Evolutionary conservation across 2,797 vertebrate genomes (phyloP), one percentile per base, ranked within the genome.

Genomic region (Gadopsis bispinosus): DNA sequence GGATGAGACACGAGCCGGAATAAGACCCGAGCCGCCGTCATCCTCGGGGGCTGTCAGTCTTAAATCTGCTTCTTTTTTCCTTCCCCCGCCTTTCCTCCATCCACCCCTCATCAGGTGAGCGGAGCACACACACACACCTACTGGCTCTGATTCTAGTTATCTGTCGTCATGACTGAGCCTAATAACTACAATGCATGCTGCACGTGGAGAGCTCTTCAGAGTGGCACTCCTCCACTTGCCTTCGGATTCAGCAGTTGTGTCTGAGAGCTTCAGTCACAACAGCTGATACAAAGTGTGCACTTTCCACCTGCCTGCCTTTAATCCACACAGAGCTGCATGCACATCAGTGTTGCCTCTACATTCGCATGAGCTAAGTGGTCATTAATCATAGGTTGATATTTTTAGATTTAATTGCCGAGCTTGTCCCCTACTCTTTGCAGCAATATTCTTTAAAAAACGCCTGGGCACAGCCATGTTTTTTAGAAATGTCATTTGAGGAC

Each of bases 321-420:
- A 85, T 51, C 58, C 56, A 45, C 69, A 61, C 65, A 3, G 67
- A 35, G 73, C 79, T 47, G 51, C 10, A 14, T 20, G 58, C 69
- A 62, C 80, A 56, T 85, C 84, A 77, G 53, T 81, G 65, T 47
- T 73, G 67, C 68, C 77, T 72, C 69, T n/a, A 69, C 11, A 14
- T 70, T 26, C 80, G 89, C 87, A 85, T 81, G 79, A 83, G 64
- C 89, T 85, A 89, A 88, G 88, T 81, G 87, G 75, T 84, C 90
- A 91, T 93, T 93, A 91, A 90, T 93, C 92, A 90, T 54, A 12
- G 19, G 55, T 86, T 90, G 87, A 84, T 91, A 91, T 91, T 92
- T 93, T 91, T 91, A 89, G 84, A 90, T 89, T 83, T 89, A 90
- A 91, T 91, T 87, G 83, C 88, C 8, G 75, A 66, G 83, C 80